A percentile compares a stretch with the other conserved stretches of the same genome.
These are phyloP conservation scores for Panagrolaimus sp. DNA, from an alignment of 1,140 invertebrate species.

Conservation along the genomic window DNA sequence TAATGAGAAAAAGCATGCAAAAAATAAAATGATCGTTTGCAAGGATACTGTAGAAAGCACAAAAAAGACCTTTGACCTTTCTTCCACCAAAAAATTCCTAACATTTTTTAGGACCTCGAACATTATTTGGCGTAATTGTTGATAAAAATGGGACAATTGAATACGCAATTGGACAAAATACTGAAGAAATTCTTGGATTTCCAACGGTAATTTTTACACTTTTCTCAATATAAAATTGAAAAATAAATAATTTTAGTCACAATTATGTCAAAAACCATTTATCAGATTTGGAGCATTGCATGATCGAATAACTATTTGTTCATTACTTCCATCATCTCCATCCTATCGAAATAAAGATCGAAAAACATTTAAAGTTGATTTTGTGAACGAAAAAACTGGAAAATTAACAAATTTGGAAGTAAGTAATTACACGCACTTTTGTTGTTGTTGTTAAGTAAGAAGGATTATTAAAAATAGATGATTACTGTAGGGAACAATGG, in stretches of 20 bases:
- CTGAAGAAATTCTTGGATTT: not conserved
- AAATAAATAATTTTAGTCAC: not conserved
- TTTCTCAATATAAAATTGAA: no score
- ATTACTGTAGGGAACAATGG: no score
- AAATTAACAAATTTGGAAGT: slow-evolving; percentile 14
- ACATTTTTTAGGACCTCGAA: not conserved
- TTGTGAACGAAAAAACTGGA: not conserved
- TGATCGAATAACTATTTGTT: not conserved
- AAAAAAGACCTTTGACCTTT: no score
- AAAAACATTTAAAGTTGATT: not conserved
- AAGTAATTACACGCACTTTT: no score
- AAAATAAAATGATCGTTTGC: no score
- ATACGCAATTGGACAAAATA: not conserved
- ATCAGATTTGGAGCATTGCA: not conserved
- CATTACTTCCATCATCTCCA: slow-evolving; percentile 3
- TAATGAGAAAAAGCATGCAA: no score
- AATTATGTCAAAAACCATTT: not conserved
- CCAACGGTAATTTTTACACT: not conserved
- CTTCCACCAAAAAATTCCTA: no score
- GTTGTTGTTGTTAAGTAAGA: no score
- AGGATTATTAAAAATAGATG: no score
- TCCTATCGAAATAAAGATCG: not conserved
- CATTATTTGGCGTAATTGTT: not conserved
- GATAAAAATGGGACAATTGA: slow-evolving; percentile 10
- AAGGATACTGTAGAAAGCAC: no score